phyloP scores from a whole-genome alignment of 2,888 invertebrate genomes.

The Bibio marci region DNA sequence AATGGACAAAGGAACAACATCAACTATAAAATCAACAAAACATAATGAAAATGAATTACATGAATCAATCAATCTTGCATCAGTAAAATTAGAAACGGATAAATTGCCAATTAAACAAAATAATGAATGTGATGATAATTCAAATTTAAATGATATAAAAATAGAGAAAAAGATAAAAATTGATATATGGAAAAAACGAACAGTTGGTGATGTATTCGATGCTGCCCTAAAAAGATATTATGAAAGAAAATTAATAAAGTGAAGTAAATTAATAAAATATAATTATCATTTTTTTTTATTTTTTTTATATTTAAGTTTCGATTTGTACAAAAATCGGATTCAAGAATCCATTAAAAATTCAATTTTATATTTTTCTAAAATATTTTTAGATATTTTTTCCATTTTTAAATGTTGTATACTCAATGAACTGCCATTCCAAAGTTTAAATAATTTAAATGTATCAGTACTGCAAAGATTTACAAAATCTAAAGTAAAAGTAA shows the following conservation, averaged over 20 bases:
- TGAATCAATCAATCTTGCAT: not conserved
- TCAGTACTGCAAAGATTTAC: slow-evolving; percentile 21
- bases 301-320: not conserved
- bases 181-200: slow-evolving; percentile 71
- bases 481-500: slow-evolving; percentile 15
- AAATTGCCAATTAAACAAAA: not conserved
- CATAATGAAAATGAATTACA: not conserved
- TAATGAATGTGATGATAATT: not conserved
- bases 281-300: too few species aligned
- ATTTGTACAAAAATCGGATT: not conserved
- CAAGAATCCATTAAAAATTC: not conserved
- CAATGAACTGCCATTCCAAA: slow-evolving; percentile 28
- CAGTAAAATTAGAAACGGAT: not conserved
- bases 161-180: slow-evolving; percentile 27
- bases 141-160: not conserved
- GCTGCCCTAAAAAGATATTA: slow-evolving; percentile 60
- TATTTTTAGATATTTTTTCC: slow-evolving; percentile 16
- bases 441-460: slow-evolving; percentile 20
- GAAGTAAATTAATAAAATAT: too few species aligned
- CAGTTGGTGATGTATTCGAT: slow-evolving; percentile 59
- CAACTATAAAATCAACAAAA: too few species aligned
- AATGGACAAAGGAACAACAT: too few species aligned
- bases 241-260: slow-evolving; percentile 36
- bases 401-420: slow-evolving; percentile 28
- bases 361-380: not conserved